Evolutionary conservation across 2,113 vertebrate genomes (phyloP), one percentile per base, ranked within the genome.

Genomic region (Heptranchias perlo): DNA sequence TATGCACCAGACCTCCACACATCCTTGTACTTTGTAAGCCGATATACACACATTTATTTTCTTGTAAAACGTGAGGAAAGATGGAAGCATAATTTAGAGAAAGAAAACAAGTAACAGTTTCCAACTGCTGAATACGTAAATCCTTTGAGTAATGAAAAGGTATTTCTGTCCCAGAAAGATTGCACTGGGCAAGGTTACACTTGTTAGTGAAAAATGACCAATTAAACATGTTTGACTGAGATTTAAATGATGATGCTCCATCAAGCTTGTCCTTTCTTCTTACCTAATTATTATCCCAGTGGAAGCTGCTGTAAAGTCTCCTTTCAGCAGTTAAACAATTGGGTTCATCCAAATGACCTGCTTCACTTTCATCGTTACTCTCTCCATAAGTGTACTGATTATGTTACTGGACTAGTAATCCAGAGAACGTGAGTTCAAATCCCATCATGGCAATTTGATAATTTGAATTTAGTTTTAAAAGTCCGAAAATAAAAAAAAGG

Each of bases 71-170:
- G 94, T 95, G 94, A 95, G 94, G 94, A 95, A 95, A 95, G 94
- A 95, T 95, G 64, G 62, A 95, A 67, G 94, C 65, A 31, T 95
- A 69, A 69, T 95, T 95, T 95, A 52, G 64, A 31, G 65, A 52
- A 95, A 52, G 64, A 67, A 95, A 95, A 95, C 64, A 95, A 52
- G 94, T 95, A 69, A 69, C 94, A 69, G 44, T 95, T 95, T 95
- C 94, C 47, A 73, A 95, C 4, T 91, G 87, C 61, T 91, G 28
- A 91, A 91, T 58, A 35, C 10, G 4, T 82, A 82, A 82, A 44
- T 64, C 61, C 44, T 69, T 67, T 52, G 47, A 95, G 28, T 47
- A 52, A 69, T 14, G 25, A 49, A 95, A 69, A 69, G 11, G 64
- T 52, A 69, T 73, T 95, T 35, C 64, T 95, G 28, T 69, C 65